phyloP scores from a whole-genome alignment of 2,797 vertebrate species.

The Semaprochilodus insignis region DNA sequence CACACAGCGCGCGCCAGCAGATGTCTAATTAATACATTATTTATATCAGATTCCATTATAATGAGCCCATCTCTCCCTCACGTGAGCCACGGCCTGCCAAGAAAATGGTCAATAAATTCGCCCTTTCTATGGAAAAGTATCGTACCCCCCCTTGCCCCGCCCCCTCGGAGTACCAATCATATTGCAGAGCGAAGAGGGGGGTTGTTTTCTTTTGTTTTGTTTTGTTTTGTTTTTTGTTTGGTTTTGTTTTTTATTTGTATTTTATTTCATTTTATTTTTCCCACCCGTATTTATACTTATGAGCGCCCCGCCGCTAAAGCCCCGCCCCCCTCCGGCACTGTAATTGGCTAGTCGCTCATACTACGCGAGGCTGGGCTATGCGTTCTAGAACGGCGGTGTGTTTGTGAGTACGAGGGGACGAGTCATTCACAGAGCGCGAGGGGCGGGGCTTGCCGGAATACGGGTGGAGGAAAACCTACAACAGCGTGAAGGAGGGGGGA shows the following conservation, averaged over 20 bases:
- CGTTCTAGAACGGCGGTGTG: no score
- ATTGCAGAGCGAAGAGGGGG: conserved; percentile 63
- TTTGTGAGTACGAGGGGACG: not conserved
- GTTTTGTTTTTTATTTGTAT: not conserved
- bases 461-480: not conserved
- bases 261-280: not conserved
- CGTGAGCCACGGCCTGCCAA: conserved; percentile 62
- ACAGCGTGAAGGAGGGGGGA: not conserved
- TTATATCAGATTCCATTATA: conserved; percentile 55
- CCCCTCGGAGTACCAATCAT: conserved; percentile 71
- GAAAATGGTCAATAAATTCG: not conserved
- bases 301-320: not conserved
- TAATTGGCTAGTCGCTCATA: not conserved
- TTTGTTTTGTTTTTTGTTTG: no score
- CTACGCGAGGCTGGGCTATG: not conserved
- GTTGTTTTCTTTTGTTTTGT: no score
- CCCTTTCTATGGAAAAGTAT: conserved; percentile 68
- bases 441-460: not conserved
- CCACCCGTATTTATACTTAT: not conserved
- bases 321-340: not conserved
- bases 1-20: conserved; percentile 71
- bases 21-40: conserved; percentile 69
- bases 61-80: not conserved
- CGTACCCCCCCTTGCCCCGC: conserved; percentile 65
- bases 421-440: not conserved